Base-by-base conservation (phyloP, 2,797 vertebrate species). In the Ceryle rudis region DNA sequence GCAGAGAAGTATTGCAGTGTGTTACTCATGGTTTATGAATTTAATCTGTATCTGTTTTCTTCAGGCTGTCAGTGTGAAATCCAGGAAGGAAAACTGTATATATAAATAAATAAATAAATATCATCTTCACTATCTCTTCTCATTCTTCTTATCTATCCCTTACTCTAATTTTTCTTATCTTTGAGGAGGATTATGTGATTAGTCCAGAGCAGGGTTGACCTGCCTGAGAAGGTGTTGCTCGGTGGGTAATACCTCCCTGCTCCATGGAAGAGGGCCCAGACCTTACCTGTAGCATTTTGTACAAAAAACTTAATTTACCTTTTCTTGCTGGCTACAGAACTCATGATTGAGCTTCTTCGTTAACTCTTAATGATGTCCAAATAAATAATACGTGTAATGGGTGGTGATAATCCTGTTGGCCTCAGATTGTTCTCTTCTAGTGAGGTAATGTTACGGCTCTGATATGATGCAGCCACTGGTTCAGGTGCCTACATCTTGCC, bases 21-120 rank as follows among this genome's bases (percentile, higher is more conserved):
- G 39, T 66, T 94, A 37, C 57, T 91, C n/a, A 6, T 47, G 58
- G 51, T 95, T 90, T 62, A 33, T 58, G 9, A 70, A 65, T 92
- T 91, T 64, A 35, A 49, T 88, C 22, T 77, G 20, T 57, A 86
- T 39, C 47, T 7, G 4, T 82, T 95, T 93, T 82, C 71, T 79
- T 79, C 58, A 54, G 62, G 49, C 51, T 82, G 52, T 52, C 39
- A 16, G 9, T 60, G 46, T 54, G 49, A 88, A 90, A 69, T 31
- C 58, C 47, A 74, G 57, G 12, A n/a, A 66, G 18, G 19, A 19
- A 64, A 83, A 33, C 11, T 1, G 0, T 47, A 2, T n/a, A 6
- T 70, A 23, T 41, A 84, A 61, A 82, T 39, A 46, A 2, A 44
- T 65, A 75, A 28, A 41, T 6, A 3, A 18, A 3, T 41, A 23